Percentiles rank a stretch among this genome's conserved stretches.
Conservation (phyloP, 2,797 vertebrate genomes). For the Spinibarbus caldwelli region DNA sequence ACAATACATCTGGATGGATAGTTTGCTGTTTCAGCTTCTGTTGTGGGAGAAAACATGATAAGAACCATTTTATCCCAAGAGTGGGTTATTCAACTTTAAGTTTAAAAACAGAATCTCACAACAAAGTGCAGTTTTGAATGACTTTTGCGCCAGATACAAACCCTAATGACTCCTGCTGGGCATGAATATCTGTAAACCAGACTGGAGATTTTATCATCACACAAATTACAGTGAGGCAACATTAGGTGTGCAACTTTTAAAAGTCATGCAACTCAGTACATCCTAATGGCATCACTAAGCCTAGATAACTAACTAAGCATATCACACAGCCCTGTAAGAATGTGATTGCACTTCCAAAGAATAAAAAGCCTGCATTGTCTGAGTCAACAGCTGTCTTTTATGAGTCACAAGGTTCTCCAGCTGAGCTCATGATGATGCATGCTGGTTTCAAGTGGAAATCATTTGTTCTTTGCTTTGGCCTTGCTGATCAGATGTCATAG, state of each 20-base stretch:
- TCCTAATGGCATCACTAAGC: conserved; percentile 23
- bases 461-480: conserved; percentile 53
- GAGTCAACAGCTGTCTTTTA: conserved; percentile 58
- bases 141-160: not conserved
- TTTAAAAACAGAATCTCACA: not conserved
- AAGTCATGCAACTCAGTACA: not conserved
- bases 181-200: not conserved
- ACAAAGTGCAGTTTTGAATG: not conserved
- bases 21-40: not conserved
- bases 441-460: conserved; percentile 39
- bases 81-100: not conserved
- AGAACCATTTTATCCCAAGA: not conserved
- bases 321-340: conserved; percentile 21
- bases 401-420: conserved; percentile 48
- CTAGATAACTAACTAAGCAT: conserved; percentile 14
- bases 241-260: not conserved
- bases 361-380: conserved; percentile 33
- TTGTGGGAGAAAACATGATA: conserved; percentile 13
- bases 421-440: conserved; percentile 51
- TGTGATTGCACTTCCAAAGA: conserved; percentile 13
- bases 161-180: not conserved
- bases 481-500: conserved; percentile 17
- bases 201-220: not conserved
- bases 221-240: not conserved
- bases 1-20: not conserved